A percentile compares a stretch with the other conserved stretches of the same genome.
Conservation (phyloP, 2,888 invertebrate genomes). For the Cepaea hortensis region DNA sequence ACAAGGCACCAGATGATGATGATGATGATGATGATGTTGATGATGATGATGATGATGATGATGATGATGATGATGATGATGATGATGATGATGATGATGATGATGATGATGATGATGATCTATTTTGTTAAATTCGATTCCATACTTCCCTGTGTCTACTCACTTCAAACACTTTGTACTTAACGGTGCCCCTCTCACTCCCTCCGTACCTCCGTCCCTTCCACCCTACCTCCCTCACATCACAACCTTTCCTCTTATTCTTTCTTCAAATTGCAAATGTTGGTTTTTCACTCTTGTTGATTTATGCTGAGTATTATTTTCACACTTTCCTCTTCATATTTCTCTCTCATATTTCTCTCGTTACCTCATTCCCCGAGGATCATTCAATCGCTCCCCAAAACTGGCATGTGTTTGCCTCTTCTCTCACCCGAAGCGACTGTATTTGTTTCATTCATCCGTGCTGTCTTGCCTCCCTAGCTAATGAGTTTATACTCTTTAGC, state of each 20-base stretch:
- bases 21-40: neutral
- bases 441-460: neutral
- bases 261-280: no score
- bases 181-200: no score
- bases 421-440: neutral
- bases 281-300: no score
- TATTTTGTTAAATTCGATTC: no score
- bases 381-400: neutral
- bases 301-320: no score
- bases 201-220: no score
- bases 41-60: neutral
- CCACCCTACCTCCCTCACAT: no score
- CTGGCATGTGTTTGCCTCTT: neutral
- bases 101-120: neutral
- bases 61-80: neutral
- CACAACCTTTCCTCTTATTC: no score
- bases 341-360: neutral
- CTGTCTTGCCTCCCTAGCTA: neutral
- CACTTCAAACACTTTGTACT: no score
- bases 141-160: no score
- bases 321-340: no score
- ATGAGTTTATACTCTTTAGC: constrained; percentile 4
- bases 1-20: neutral
- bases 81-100: neutral
- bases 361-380: neutral